Evolutionary conservation across 2,113 vertebrate genomes (phyloP), one percentile per base, ranked within the genome.

Genomic region (Gavialis gangeticus): DNA sequence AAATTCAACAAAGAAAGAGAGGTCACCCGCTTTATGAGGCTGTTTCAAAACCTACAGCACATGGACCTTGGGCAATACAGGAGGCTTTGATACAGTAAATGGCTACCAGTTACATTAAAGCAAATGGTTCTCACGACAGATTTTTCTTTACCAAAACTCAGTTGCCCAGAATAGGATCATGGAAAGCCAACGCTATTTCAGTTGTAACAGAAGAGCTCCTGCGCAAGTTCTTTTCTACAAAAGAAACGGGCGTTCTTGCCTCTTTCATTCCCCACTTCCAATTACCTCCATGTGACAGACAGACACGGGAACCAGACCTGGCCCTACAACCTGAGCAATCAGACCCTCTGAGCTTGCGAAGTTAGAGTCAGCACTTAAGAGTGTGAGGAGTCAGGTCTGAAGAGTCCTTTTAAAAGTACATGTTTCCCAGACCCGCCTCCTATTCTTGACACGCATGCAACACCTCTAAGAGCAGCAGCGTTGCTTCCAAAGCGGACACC

Each of bases 11-110:
- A 95, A 75, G 97, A 71, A 95, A 75, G 97, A 62, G 91, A 91
- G 96, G 62, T 94, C 95, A 95, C 96, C 95, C 98, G 95, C 92
- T 97, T 97, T 87, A 97, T 93, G 88, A 96, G 95, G 71, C 54
- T 88, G 82, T 60, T 88, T 89, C 67, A 84, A 91, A 90, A 95
- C 86, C 80, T 66, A 84, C 82, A 64, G 24, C 78, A 84, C 92
- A 77, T 84, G 75, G 97, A 82, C 88, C 93, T 91, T 97, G 96
- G 96, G 73, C 87, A 88, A 81, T 87, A 87, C 90, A 95, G 81
- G 85, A 80, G 95, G 79, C 24, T 73, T 63, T 59, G 15, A 85
- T 56, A 94, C 88, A 83, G 3, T 22, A 80, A 90, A 71, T 14
- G 82, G 76, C 84, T 96, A 91, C 62, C 83, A 59, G 84, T 71